A percentile compares a stretch with the other conserved stretches of the same genome.
Conservation (phyloP, 1,140 invertebrate genomes). For the Drosophila suzukii region DNA sequence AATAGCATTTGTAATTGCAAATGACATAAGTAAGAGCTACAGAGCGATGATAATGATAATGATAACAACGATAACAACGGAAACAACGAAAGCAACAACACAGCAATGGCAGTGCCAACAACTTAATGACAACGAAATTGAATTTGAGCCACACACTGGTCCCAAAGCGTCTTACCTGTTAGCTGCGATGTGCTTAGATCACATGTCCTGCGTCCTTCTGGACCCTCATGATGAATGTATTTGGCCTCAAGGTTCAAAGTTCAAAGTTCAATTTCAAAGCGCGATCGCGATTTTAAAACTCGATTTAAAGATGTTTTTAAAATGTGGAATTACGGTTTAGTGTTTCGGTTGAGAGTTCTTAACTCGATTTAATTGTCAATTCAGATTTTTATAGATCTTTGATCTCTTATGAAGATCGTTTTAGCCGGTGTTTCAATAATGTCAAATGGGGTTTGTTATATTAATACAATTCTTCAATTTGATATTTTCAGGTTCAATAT, state of each 20-base stretch:
- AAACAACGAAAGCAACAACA: constrained; percentile 31
- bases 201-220: not conserved
- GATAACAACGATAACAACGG: constrained; percentile 37
- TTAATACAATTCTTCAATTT: not conserved
- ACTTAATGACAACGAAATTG: constrained; percentile 24
- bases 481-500: not conserved
- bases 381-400: not conserved
- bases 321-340: not conserved
- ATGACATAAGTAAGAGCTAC: constrained; percentile 44
- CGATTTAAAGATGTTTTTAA: not conserved
- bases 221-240: too few relatives aligned
- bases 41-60: constrained; percentile 36
- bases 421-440: not conserved
- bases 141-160: constrained; percentile 2
- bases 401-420: not conserved
- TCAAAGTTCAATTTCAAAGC: not conserved
- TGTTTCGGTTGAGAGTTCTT: not conserved
- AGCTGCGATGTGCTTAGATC: constrained; percentile 8
- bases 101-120: constrained; percentile 38
- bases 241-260: not conserved
- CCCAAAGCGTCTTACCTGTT: constrained; percentile 21
- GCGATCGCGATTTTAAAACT: not conserved
- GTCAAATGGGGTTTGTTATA: not conserved
- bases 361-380: not conserved
- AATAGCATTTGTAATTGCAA: constrained; percentile 57